Conservation (phyloP, 23 tunicate species). For the Trididemnum clinides region DNA sequence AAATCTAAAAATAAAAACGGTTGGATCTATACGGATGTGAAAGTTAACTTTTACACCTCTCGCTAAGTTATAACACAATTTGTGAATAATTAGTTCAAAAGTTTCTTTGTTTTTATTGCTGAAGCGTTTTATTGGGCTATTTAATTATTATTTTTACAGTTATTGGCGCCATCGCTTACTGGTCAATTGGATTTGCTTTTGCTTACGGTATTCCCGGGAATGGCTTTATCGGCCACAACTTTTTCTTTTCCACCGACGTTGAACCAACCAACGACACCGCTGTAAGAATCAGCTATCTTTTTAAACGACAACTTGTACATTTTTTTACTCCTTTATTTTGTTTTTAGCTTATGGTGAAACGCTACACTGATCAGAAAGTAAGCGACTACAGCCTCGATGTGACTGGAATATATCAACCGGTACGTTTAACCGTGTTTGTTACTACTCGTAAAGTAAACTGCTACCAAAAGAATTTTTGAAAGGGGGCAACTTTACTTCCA, state of each 20-base stretch:
- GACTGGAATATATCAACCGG: background rate
- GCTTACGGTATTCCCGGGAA: conserved; percentile 90
- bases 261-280: background rate
- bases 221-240: conserved; percentile 77
- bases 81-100: too few relatives aligned
- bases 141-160: conserved; percentile 57
- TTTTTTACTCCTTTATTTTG: too few relatives aligned
- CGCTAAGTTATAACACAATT: too few relatives aligned
- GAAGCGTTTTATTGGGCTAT: conserved; percentile 73
- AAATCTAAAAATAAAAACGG: too few relatives aligned
- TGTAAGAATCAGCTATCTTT: too few relatives aligned
- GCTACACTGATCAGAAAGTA: background rate
- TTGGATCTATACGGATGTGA: too few relatives aligned
- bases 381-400: background rate
- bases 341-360: conserved; percentile 3
- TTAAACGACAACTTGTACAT: too few relatives aligned
- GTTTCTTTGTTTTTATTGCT: too few relatives aligned
- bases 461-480: too few relatives aligned
- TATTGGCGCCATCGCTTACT: conserved; percentile 78
- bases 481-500: too few relatives aligned
- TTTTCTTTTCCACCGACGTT: conserved; percentile 54
- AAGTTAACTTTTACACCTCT: too few relatives aligned
- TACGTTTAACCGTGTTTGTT: background rate
- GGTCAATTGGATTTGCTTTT: conserved; percentile 90
- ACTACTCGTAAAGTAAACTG: too few relatives aligned